Evolutionary conservation across 1,140 invertebrate species (phyloP).

Genomic region (Zaprionus lachaisei): DNA sequence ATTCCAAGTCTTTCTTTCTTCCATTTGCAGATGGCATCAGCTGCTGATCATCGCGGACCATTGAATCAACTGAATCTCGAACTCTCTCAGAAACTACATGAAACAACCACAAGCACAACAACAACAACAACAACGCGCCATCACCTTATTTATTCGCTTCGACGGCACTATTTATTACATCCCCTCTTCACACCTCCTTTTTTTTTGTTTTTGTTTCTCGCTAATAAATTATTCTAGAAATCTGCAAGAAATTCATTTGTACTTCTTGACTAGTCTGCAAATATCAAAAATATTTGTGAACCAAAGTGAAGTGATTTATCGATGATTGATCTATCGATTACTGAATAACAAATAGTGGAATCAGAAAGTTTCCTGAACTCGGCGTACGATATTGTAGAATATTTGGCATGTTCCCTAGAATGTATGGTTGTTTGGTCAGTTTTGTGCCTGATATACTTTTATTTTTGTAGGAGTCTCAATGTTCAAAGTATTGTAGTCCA

Average conservation of each 20-base stretch:
- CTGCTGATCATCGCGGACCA: constrained; percentile 52
- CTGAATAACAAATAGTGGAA: background rate
- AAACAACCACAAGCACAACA: background rate
- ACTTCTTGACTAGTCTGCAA: background rate
- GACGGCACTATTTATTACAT: constrained; percentile 46
- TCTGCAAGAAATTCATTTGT: constrained; percentile 8
- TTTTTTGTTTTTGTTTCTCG: constrained; percentile 13
- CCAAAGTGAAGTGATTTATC: background rate
- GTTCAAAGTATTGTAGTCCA: too few species aligned
- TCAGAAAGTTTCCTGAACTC: background rate
- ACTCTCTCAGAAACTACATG: constrained; percentile 33
- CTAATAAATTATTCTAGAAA: constrained; percentile 16
- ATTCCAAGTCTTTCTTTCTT: background rate
- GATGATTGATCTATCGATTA: background rate
- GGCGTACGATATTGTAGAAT: background rate
- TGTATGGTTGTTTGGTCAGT: too few species aligned
- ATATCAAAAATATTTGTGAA: background rate
- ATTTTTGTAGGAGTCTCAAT: too few species aligned
- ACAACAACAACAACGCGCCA: background rate
- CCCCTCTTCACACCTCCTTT: constrained; percentile 3
- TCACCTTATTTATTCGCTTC: constrained; percentile 35
- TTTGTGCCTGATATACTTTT: too few species aligned
- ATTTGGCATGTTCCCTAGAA: background rate
- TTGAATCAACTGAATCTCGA: constrained; percentile 61
- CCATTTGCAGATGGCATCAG: constrained; percentile 55